Percentiles rank a stretch among this genome's conserved stretches.
These are phyloP conservation scores for Pelusios castaneus DNA, from an alignment of 2,113 vertebrate genomes.

Conservation along the genomic window DNA sequence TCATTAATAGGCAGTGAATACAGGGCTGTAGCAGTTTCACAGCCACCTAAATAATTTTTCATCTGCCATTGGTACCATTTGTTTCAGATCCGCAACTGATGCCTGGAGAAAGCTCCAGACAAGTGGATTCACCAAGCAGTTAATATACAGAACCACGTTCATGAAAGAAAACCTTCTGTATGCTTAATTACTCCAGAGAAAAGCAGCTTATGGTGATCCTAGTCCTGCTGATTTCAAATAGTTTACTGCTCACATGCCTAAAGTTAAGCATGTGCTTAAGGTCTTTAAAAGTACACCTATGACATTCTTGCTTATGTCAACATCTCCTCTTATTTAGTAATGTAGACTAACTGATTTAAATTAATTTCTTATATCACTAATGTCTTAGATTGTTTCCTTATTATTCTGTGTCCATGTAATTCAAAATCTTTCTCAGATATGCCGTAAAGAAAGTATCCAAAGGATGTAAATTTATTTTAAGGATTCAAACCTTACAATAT, in stretches of 20 bases:
- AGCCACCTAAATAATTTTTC: background rate
- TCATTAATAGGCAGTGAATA: background rate
- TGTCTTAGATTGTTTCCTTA: background rate
- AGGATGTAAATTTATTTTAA: background rate
- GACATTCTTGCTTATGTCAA: background rate
- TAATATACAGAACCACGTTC: background rate
- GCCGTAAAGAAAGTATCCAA: slow-evolving; percentile 1
- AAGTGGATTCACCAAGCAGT: rapidly evolving
- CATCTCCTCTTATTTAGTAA: background rate
- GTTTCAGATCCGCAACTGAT: background rate
- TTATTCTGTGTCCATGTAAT: background rate
- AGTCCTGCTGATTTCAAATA: background rate
- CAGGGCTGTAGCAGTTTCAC: background rate
- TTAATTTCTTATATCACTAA: background rate
- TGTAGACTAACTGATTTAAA: background rate
- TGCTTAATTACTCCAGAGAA: background rate
- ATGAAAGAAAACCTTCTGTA: background rate
- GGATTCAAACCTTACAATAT: background rate
- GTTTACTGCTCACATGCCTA: background rate
- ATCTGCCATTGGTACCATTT: background rate
- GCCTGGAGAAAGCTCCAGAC: background rate
- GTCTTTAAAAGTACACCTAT: background rate
- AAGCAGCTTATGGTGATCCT: background rate
- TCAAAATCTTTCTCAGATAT: background rate
- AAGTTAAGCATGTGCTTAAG: background rate